Conservation (phyloP, 2,888 invertebrate species). For the Ptychoptera contaminata region DNA sequence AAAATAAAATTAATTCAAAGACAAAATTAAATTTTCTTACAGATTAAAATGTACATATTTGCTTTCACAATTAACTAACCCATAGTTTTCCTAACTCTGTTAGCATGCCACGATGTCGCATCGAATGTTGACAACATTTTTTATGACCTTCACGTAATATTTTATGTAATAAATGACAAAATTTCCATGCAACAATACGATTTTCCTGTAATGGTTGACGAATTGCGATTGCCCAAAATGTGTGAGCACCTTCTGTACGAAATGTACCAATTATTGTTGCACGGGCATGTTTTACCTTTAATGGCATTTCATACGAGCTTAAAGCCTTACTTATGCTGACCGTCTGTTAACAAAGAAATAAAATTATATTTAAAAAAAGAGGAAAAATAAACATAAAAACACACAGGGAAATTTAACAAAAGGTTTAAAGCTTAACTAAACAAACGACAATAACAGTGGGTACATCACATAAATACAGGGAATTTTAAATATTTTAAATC, state of each 20-base stretch:
- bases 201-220: conserved; percentile 54
- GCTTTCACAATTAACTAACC: too few species aligned
- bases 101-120: conserved; percentile 61
- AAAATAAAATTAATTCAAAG: conserved; percentile 5
- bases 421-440: too few species aligned
- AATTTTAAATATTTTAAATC: too few species aligned
- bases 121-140: conserved; percentile 71
- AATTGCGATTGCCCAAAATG: conserved; percentile 65
- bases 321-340: conserved; percentile 82
- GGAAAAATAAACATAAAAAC: too few species aligned
- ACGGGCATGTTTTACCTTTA: conserved; percentile 97
- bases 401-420: too few species aligned
- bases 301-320: conserved; percentile 78
- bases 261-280: conserved; percentile 90
- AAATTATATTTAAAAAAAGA: too few species aligned
- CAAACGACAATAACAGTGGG: too few species aligned
- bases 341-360: too few species aligned
- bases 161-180: conserved; percentile 95
- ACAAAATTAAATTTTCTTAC: background rate
- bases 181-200: conserved; percentile 96
- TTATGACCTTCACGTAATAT: conserved; percentile 88
- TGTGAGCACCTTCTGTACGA: conserved; percentile 76
- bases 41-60: too few species aligned
- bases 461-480: too few species aligned
- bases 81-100: conserved; percentile 82